Base-by-base conservation (phyloP, 2,888 invertebrate genomes). In the Melanostoma scalare region DNA sequence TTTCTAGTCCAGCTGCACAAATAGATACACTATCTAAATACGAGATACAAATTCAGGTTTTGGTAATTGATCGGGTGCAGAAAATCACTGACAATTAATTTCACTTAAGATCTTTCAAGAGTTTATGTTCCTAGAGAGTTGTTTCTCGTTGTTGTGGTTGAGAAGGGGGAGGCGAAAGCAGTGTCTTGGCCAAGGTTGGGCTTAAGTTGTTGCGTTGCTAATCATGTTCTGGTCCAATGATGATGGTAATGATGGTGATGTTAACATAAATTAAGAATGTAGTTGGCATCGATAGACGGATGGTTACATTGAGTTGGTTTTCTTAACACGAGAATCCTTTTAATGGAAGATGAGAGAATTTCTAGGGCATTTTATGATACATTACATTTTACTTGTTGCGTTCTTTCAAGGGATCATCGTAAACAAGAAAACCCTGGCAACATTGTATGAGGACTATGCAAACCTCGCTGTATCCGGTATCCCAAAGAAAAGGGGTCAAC, bases 11-110 rank as follows among this genome's bases (percentile, higher is more conserved):
- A 75, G 74, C 77, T 73, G 60, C 74, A 56, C 68, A 79, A 79
- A 84, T 78, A 61, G 52, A 44, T 44, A 58, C 33, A 72, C 67
- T 79, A 79, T 84, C 84, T 84, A 71, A 79, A 74, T 79, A 71
- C 60, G 67, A 71, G 84, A 79, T 79, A 84, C 71, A 65, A 9
- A 61, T 71, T 69, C 79, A 61, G 74, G 84, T 84, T 63, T 79
- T 67, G 53, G 79, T 84, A 84, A 84, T 84, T 79, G 84, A 84
- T 84, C 84, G 79, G 84, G 84, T 84, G 84, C 84, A 71, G 79
- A 79, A 79, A 84, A 79, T 84, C 84, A 75, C 79, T 75, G 68
- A 79, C 74, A 84, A 84, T 84, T 84, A 84, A 79, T 84, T 84
- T 84, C 84, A 84, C 84, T 84, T 84, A 79, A 65, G 82, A 77